Evolutionary conservation across 2,888 invertebrate genomes (phyloP).

Genomic region (Bruchidius siliquastri): DNA sequence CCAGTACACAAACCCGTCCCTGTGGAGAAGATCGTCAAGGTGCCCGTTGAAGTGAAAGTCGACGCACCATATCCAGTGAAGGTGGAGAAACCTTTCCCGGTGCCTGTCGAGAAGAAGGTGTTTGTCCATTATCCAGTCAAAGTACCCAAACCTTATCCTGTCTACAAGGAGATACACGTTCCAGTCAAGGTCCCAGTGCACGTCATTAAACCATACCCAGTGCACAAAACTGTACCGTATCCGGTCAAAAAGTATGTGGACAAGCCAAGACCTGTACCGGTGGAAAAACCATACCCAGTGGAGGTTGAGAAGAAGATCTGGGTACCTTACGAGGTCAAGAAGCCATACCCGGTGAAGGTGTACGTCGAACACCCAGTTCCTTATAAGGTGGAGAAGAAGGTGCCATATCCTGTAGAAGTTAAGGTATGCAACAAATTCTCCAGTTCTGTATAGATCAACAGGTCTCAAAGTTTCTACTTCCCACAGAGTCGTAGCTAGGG

Average conservation of each 20-base stretch:
- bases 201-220: slow-evolving; percentile 60
- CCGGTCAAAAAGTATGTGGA: slow-evolving; percentile 13
- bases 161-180: slow-evolving; percentile 60
- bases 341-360: slow-evolving; percentile 61
- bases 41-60: slow-evolving; percentile 56
- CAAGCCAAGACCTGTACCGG: slow-evolving; percentile 11
- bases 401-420: slow-evolving; percentile 53
- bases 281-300: slow-evolving; percentile 58
- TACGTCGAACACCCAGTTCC: slow-evolving; percentile 47
- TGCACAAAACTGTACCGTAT: slow-evolving; percentile 58
- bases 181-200: slow-evolving; percentile 65
- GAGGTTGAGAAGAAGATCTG: slow-evolving; percentile 62
- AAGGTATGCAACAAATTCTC: neutral
- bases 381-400: slow-evolving; percentile 58
- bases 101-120: slow-evolving; percentile 24
- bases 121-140: slow-evolving; percentile 22
- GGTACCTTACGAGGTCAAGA: slow-evolving; percentile 64
- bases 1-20: slow-evolving; percentile 61
- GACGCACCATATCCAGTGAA: slow-evolving; percentile 58
- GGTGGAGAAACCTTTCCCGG: slow-evolving; percentile 51
- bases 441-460: too few species aligned
- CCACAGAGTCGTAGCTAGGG: too few species aligned
- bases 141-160: slow-evolving; percentile 69
- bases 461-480: too few species aligned
- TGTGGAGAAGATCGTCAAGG: slow-evolving; percentile 68